Percentiles rank a stretch among this genome's conserved stretches.
phyloP scores from a whole-genome alignment of 2,888 invertebrate genomes.

The Scaeva pyrastri region DNA sequence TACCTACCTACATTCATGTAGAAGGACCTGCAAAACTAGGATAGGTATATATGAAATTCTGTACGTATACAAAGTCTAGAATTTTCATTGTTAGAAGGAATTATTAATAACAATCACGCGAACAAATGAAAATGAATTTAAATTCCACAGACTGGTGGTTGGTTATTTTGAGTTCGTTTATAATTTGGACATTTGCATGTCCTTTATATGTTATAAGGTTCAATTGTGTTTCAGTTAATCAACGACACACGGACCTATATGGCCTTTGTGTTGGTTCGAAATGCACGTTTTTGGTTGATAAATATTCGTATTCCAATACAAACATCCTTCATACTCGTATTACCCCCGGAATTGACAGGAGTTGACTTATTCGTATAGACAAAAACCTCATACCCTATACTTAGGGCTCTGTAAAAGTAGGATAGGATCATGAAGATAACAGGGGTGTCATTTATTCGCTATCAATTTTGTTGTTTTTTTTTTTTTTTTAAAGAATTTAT shows the following conservation, averaged over 20 bases:
- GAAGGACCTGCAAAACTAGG: background rate
- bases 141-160: slow-evolving; percentile 32
- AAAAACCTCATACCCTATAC: background rate
- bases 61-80: background rate
- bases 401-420: background rate
- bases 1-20: background rate
- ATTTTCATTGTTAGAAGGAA: slow-evolving; percentile 40
- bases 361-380: no score
- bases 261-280: background rate
- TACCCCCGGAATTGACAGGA: background rate
- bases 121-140: slow-evolving; percentile 67
- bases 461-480: slow-evolving; percentile 29
- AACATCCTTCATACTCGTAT: background rate
- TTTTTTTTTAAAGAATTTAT: slow-evolving; percentile 18
- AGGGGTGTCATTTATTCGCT: slow-evolving; percentile 30
- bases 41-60: background rate
- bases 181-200: slow-evolving; percentile 30
- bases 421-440: background rate
- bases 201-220: background rate
- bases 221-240: slow-evolving; percentile 12
- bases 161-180: slow-evolving; percentile 29
- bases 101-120: slow-evolving; percentile 71
- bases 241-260: background rate
- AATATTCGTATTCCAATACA: background rate
- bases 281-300: background rate